Percentiles rank a stretch among this genome's conserved stretches.
Conservation (phyloP, 2,797 vertebrate species). For the Liasis olivaceus region DNA sequence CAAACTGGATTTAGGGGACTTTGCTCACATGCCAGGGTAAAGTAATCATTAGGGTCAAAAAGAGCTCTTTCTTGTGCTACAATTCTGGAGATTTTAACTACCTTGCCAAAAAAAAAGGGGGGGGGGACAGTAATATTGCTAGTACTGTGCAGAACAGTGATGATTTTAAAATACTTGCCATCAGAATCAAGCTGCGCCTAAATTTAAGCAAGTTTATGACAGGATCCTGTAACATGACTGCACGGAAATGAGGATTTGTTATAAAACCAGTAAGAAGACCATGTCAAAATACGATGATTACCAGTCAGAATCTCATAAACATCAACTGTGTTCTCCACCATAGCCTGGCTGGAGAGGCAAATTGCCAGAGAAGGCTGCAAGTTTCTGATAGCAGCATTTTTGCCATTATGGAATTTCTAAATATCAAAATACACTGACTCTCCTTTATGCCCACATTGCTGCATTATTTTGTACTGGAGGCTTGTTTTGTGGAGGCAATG, state of each 20-base stretch:
- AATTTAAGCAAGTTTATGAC: neutral
- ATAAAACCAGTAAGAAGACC: neutral
- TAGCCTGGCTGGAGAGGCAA: neutral
- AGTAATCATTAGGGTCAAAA: constrained; percentile 58
- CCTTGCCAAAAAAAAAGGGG: neutral
- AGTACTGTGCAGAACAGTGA: neutral
- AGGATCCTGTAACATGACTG: neutral
- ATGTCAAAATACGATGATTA: neutral
- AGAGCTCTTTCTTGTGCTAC: constrained; percentile 26
- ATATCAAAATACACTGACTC: neutral
- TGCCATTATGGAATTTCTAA: neutral
- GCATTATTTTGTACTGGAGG: neutral
- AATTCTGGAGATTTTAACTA: constrained; percentile 18
- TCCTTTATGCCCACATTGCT: neutral
- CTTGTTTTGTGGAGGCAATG: neutral
- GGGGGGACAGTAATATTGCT: neutral
- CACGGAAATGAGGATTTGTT: neutral
- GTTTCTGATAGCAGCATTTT: neutral
- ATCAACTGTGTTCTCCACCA: neutral
- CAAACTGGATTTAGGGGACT: constrained; percentile 63
- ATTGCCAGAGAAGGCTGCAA: neutral
- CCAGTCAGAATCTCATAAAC: neutral
- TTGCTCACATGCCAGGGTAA: constrained; percentile 56
- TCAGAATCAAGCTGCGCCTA: neutral
- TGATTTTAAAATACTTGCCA: neutral